These are phyloP conservation scores for Saccostrea cuccullata DNA, from an alignment of 1,140 invertebrate species.

Conservation along the genomic window DNA sequence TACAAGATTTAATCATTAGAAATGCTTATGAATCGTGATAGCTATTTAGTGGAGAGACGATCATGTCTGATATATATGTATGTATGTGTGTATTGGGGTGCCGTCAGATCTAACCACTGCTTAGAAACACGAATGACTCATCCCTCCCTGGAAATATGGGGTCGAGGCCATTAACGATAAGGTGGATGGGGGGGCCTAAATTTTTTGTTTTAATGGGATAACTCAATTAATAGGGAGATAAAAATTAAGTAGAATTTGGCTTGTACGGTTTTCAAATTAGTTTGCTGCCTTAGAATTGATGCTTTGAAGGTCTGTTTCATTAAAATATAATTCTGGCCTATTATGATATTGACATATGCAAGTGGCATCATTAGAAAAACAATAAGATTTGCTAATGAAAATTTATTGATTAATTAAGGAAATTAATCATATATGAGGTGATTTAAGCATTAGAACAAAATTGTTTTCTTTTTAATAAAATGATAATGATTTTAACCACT, in stretches of 20 bases:
- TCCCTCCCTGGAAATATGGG: background rate
- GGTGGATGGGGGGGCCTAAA: conserved; percentile 15
- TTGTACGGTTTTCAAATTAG: background rate
- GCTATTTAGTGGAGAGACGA: background rate
- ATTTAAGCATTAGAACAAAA: background rate
- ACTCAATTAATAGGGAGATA: background rate
- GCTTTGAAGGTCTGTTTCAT: too few relatives aligned
- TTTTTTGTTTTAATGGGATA: conserved; percentile 3
- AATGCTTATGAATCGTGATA: background rate
- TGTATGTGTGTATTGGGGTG: conserved; percentile 5
- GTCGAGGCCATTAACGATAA: background rate
- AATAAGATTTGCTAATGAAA: background rate
- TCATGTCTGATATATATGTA: background rate
- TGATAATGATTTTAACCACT: background rate
- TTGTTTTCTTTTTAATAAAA: background rate
- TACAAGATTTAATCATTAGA: conserved; percentile 16
- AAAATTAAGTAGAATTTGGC: background rate
- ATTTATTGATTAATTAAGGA: background rate
- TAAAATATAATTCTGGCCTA: too few relatives aligned
- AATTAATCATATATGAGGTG: background rate
- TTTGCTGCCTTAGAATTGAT: background rate
- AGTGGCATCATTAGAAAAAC: background rate
- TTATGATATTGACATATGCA: background rate
- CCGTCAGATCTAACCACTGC: conserved; percentile 3
- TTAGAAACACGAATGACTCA: conserved; percentile 22